phyloP scores from a whole-genome alignment of 2,888 invertebrate species.

The Marasmarcha lunaedactyla region DNA sequence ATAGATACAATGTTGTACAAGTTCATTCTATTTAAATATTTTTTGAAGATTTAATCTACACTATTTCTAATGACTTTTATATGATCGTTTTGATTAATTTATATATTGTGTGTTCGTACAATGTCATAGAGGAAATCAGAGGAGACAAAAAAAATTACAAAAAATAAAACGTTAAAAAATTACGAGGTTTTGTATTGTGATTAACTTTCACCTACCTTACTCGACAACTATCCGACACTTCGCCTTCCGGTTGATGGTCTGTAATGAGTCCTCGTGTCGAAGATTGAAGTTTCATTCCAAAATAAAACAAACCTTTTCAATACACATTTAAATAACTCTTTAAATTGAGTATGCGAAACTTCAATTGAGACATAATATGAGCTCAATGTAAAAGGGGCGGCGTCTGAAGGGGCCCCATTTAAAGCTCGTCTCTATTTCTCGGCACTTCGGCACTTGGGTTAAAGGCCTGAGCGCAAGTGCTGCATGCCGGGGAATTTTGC shows the following conservation, averaged over 20 bases:
- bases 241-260: neutral
- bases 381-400: conserved; percentile 44
- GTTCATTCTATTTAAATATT: conserved; percentile 62
- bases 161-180: conserved; percentile 65
- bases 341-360: conserved; percentile 20
- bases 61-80: conserved; percentile 65
- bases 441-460: conserved; percentile 50
- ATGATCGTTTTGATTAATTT: conserved; percentile 67
- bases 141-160: conserved; percentile 63
- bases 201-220: conserved; percentile 31
- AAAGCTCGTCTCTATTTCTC: conserved; percentile 39
- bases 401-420: conserved; percentile 57
- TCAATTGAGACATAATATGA: conserved; percentile 28
- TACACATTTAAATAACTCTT: too few relatives aligned
- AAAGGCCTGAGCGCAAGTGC: conserved; percentile 65
- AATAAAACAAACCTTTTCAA: too few relatives aligned
- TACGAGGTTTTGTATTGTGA: conserved; percentile 50
- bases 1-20: conserved; percentile 69
- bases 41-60: conserved; percentile 67
- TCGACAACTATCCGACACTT: conserved; percentile 35
- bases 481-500: conserved; percentile 49
- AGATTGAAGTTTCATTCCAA: conserved; percentile 31
- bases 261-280: conserved; percentile 27
- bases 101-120: conserved; percentile 67
- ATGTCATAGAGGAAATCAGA: conserved; percentile 57